Percentiles rank a stretch among this genome's conserved stretches.
phyloP scores from a whole-genome alignment of 2,113 vertebrate species.

The Herpetotheres cachinnans region DNA sequence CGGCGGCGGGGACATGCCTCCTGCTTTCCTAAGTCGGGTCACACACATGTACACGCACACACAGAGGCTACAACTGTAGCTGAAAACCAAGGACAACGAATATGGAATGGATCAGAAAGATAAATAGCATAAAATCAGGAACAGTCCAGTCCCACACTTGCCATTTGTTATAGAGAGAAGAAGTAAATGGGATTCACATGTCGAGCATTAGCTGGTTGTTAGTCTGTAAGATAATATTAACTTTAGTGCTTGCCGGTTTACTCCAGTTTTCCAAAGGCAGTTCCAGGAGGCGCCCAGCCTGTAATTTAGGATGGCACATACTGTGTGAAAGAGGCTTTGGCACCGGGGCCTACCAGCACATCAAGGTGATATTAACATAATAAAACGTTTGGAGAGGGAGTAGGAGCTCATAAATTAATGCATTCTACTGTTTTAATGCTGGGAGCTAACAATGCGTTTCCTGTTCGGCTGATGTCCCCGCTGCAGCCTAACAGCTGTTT shows the following conservation, averaged over 20 bases:
- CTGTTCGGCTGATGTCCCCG: conserved; percentile 42
- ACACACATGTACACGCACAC: not conserved
- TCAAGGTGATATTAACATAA: conserved; percentile 62
- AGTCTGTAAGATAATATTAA: conserved; percentile 69
- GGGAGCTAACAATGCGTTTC: conserved; percentile 63
- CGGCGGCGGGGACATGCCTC: accelerated
- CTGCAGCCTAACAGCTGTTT: conserved; percentile 64
- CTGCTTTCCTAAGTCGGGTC: not conserved
- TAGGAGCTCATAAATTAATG: conserved; percentile 71
- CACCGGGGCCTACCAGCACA: conserved; percentile 27
- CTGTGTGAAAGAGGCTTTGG: conserved; percentile 58
- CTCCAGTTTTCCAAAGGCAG: conserved; percentile 54
- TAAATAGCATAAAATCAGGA: conserved; percentile 64
- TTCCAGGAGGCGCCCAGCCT: conserved; percentile 47
- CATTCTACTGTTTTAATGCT: conserved; percentile 67
- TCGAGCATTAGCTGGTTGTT: conserved; percentile 59
- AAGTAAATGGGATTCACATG: conserved; percentile 68
- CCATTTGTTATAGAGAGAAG: conserved; percentile 51
- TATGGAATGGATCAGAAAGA: conserved; percentile 66
- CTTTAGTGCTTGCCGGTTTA: conserved; percentile 52
- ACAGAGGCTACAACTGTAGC: not conserved
- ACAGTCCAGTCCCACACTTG: conserved; percentile 50
- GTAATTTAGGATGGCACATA: conserved; percentile 65
- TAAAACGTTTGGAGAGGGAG: conserved; percentile 55
- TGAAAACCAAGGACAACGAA: conserved; percentile 5